A percentile compares a stretch with the other conserved stretches of the same genome.
These are phyloP conservation scores for Rhagonycha lutea DNA, from an alignment of 2,888 invertebrate genomes.

Conservation along the genomic window DNA sequence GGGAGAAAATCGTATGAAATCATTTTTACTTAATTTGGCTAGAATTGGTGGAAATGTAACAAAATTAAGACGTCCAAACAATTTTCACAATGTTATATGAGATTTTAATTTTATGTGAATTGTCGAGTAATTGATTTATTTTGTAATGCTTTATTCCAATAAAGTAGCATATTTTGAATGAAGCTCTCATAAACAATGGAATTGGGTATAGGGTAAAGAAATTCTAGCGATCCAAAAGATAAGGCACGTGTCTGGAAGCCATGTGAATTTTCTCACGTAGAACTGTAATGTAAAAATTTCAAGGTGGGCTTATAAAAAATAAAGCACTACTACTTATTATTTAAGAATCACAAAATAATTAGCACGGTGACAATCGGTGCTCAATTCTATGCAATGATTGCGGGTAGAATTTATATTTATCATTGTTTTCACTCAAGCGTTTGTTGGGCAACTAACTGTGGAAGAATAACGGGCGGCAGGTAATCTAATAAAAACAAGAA, in stretches of 20 bases:
- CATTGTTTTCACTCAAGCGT: too few relatives aligned
- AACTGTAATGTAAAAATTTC: background rate
- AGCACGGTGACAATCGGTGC: too few relatives aligned
- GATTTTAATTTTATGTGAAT: background rate
- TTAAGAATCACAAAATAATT: too few relatives aligned
- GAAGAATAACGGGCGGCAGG: too few relatives aligned
- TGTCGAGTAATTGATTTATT: background rate
- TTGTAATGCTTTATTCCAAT: background rate
- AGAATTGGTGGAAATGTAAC: background rate
- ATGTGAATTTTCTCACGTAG: background rate
- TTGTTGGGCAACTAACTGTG: too few relatives aligned
- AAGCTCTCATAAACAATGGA: background rate
- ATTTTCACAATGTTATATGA: background rate
- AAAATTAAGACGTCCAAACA: background rate
- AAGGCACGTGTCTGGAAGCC: background rate
- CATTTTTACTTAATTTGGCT: background rate
- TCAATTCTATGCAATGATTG: too few relatives aligned
- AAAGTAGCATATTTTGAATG: background rate
- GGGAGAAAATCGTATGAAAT: background rate
- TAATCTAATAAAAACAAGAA: too few relatives aligned
- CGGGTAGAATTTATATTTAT: too few relatives aligned
- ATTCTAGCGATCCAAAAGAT: background rate
- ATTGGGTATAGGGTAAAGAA: background rate
- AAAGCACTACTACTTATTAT: too few relatives aligned
- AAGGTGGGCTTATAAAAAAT: too few relatives aligned